These are phyloP conservation scores for Lindbergichthys nudifrons DNA, from an alignment of 2,797 vertebrate genomes.

Conservation along the genomic window DNA sequence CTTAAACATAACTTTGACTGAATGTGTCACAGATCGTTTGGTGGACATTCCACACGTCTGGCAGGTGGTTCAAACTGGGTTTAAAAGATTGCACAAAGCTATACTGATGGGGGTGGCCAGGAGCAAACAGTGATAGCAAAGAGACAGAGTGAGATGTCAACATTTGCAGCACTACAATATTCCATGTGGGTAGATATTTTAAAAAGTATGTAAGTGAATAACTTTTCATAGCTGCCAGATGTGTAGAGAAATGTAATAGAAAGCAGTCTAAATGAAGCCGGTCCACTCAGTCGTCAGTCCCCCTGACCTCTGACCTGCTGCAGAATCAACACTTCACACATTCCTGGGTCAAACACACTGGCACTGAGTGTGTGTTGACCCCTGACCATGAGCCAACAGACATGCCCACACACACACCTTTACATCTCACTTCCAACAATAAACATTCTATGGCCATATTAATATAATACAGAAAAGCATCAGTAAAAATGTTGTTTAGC, in stretches of 20 bases:
- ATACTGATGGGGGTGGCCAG: constrained; percentile 9
- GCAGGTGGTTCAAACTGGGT: not conserved
- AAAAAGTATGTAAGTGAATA: not conserved
- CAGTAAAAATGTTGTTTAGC: not conserved
- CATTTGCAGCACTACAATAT: not conserved
- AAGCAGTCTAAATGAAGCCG: constrained; percentile 27
- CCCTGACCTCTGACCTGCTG: constrained; percentile 60
- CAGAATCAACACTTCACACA: constrained; percentile 63
- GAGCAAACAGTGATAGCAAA: constrained; percentile 18
- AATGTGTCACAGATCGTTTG: not conserved
- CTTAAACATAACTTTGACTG: not conserved
- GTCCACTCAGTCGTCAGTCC: constrained; percentile 38
- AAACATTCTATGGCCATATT: not conserved
- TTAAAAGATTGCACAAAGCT: constrained; percentile 11
- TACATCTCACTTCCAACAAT: not conserved
- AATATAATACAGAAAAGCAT: not conserved
- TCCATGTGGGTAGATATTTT: not conserved
- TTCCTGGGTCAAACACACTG: constrained; percentile 52
- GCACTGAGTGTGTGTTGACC: constrained; percentile 65
- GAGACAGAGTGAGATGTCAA: not conserved
- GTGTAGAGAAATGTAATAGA: constrained; percentile 8
- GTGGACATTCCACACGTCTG: not conserved
- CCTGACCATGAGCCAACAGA: constrained; percentile 12
- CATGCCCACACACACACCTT: not conserved
- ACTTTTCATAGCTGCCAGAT: not conserved